Percentiles rank a stretch among this genome's conserved stretches.
Evolutionary conservation across 2,113 vertebrate species (phyloP).

Genomic region (Chaetodon auriga): DNA sequence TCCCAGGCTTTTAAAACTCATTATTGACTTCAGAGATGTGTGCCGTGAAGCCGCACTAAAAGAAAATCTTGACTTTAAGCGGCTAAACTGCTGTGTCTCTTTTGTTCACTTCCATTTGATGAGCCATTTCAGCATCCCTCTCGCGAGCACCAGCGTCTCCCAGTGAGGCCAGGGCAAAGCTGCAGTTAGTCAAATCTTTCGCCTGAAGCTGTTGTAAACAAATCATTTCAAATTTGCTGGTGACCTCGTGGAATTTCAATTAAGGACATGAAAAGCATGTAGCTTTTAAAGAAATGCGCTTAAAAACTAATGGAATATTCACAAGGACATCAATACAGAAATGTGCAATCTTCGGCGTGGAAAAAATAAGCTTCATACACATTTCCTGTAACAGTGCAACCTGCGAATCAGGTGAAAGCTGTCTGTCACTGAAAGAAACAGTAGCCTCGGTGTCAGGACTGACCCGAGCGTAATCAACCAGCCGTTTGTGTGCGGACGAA

Average conservation of each 20-base stretch:
- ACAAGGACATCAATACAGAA: conserved; percentile 43
- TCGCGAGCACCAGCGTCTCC: conserved; percentile 44
- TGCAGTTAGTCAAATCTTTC: conserved; percentile 73
- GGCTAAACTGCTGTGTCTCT: conserved; percentile 18
- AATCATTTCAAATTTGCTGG: conserved; percentile 70
- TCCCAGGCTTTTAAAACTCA: conserved; percentile 3
- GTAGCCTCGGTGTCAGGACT: too few species aligned
- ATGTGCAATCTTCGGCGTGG: background rate
- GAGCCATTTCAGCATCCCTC: conserved; percentile 53
- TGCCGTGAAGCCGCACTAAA: background rate
- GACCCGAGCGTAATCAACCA: background rate
- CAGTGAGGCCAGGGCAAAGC: conserved; percentile 54
- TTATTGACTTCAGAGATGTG: conserved; percentile 28
- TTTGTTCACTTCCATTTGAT: conserved; percentile 61
- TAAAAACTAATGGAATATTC: conserved; percentile 13
- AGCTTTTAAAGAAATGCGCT: conserved; percentile 51
- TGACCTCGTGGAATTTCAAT: conserved; percentile 77
- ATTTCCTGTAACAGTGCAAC: background rate
- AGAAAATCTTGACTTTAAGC: conserved; percentile 31
- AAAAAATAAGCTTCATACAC: background rate
- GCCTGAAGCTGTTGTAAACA: conserved; percentile 76
- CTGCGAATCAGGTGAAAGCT: background rate
- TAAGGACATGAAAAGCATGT: conserved; percentile 64
- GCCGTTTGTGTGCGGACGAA: background rate
- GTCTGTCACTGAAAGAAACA: background rate